Evolutionary conservation across 2,888 invertebrate genomes (phyloP).

Genomic region (Agonopterix subpropinquella): DNA sequence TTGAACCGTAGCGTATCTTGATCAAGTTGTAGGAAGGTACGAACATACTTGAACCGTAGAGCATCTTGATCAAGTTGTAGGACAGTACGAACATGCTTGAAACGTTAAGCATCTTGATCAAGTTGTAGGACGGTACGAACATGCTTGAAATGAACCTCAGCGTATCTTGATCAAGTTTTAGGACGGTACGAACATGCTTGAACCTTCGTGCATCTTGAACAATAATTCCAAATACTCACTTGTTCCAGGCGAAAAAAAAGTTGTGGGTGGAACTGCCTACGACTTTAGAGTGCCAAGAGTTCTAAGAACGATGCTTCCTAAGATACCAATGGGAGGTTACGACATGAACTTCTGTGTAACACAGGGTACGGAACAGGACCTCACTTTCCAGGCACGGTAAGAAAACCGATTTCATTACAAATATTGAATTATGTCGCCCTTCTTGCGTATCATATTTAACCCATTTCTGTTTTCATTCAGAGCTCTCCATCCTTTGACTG

Average conservation of each 20-base stretch:
- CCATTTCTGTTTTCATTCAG: slow-evolving; percentile 41
- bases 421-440: too few relatives aligned
- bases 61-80: too few relatives aligned
- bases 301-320: slow-evolving; percentile 80
- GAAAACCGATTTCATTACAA: neutral
- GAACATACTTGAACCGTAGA: too few relatives aligned
- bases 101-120: too few relatives aligned
- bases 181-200: neutral
- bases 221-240: neutral
- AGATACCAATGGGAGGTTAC: slow-evolving; percentile 83
- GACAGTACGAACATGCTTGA: too few relatives aligned
- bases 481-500: slow-evolving; percentile 79
- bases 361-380: slow-evolving; percentile 70
- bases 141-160: too few relatives aligned
- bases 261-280: slow-evolving; percentile 82
- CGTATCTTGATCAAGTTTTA: too few relatives aligned
- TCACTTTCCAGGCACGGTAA: slow-evolving; percentile 79
- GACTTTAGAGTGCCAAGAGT: slow-evolving; percentile 82
- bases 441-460: neutral
- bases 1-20: too few relatives aligned
- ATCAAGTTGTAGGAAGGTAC: too few relatives aligned
- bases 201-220: too few relatives aligned
- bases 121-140: too few relatives aligned
- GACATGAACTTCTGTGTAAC: slow-evolving; percentile 89
- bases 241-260: slow-evolving; percentile 78